Percentiles rank a stretch among this genome's conserved stretches.
phyloP scores from a whole-genome alignment of 2,797 vertebrate species.

The Poeciliopsis presidionis region DNA sequence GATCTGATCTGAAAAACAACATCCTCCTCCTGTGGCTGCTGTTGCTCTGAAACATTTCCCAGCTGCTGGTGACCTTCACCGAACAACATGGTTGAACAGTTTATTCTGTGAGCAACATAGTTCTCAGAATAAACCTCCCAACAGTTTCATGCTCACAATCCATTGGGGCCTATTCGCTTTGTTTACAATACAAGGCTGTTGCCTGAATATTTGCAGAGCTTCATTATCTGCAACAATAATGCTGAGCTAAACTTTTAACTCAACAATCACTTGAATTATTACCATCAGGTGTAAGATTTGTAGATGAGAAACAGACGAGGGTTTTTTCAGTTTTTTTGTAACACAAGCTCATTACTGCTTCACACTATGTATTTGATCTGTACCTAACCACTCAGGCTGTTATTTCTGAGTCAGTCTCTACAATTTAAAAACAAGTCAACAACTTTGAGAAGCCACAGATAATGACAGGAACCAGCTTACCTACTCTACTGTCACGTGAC shows the following conservation, averaged over 20 bases:
- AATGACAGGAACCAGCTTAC: slow-evolving; percentile 7
- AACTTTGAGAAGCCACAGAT: slow-evolving; percentile 1
- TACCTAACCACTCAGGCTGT: not conserved
- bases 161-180: not conserved
- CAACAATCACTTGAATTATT: not conserved
- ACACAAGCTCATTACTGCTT: not conserved
- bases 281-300: not conserved
- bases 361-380: not conserved
- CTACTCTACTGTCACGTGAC: not conserved
- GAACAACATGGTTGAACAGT: slow-evolving; percentile 10
- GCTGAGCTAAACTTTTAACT: not conserved
- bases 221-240: not conserved
- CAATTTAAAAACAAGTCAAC: slow-evolving; percentile 7
- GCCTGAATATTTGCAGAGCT: not conserved
- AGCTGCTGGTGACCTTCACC: slow-evolving; percentile 42
- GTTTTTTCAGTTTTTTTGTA: not conserved
- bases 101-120: not conserved
- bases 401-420: not conserved
- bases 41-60: slow-evolving; percentile 7
- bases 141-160: not conserved
- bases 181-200: not conserved
- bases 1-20: not conserved
- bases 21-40: not conserved
- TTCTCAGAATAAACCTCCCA: slow-evolving; percentile 14
- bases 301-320: not conserved